Percentiles rank a stretch among this genome's conserved stretches.
Conservation (phyloP, 2,888 invertebrate genomes). For the Heliconius charithonia region DNA sequence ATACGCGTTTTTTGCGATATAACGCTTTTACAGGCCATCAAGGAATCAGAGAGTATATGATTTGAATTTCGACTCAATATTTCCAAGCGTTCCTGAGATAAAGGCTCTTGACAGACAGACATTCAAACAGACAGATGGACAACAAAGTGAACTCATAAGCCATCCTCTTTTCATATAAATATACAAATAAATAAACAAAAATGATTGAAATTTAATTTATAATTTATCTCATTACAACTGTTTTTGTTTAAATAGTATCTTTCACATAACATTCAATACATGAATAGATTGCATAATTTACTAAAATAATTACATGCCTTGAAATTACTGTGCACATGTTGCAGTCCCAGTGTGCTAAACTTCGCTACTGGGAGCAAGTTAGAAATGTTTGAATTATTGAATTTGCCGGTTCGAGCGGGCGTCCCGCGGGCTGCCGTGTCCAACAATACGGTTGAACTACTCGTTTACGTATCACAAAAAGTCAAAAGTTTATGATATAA, state of each 20-base stretch:
- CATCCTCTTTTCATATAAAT: neutral
- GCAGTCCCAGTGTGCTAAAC: conserved; percentile 46
- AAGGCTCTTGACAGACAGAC: no score
- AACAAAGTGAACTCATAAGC: no score
- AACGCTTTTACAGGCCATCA: no score
- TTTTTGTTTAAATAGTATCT: neutral
- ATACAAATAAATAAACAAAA: neutral
- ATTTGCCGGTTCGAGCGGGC: conserved; percentile 45
- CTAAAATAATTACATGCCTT: conserved; percentile 39
- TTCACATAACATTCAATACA: neutral
- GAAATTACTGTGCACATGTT: conserved; percentile 38
- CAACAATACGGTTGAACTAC: conserved; percentile 34
- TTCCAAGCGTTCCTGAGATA: no score
- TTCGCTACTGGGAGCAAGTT: conserved; percentile 51
- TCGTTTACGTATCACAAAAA: conserved; percentile 15
- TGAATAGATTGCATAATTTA: conserved; percentile 25
- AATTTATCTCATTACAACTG: neutral
- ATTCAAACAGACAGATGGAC: no score
- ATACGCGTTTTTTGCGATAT: no score
- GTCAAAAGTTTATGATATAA: neutral
- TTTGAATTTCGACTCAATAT: no score
- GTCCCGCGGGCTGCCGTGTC: conserved; percentile 46
- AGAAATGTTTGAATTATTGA: conserved; percentile 51
- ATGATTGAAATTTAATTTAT: no score
- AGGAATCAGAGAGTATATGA: no score